Conservation (phyloP, 2,113 vertebrate species). For the Tupaia tana region DNA sequence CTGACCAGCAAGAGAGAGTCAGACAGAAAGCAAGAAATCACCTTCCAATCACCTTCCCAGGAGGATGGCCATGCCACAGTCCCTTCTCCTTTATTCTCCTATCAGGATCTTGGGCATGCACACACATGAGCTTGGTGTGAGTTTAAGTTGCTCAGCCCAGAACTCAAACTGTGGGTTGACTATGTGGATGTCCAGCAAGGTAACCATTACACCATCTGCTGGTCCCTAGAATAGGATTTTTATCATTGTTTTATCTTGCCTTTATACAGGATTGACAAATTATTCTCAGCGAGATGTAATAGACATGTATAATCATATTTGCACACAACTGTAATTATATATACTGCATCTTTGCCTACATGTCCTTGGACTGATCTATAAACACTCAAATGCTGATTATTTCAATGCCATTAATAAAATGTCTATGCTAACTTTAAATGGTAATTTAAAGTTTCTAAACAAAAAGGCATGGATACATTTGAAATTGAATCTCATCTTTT, state of each 20-base stretch:
- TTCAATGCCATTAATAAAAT: constrained; percentile 53
- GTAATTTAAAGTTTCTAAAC: constrained; percentile 67
- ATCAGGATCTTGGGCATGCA: too few relatives aligned
- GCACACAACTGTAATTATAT: neutral
- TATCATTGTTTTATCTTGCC: neutral
- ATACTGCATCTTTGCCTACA: constrained; percentile 28
- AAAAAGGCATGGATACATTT: constrained; percentile 61
- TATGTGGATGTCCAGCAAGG: too few relatives aligned
- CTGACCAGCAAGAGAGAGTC: too few relatives aligned
- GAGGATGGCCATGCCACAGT: too few relatives aligned
- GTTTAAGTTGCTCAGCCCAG: too few relatives aligned
- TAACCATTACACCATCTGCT: too few relatives aligned
- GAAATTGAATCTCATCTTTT: constrained; percentile 66
- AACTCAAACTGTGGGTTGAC: too few relatives aligned
- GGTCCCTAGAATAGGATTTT: neutral
- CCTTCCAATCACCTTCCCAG: too few relatives aligned
- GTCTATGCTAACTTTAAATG: constrained; percentile 61
- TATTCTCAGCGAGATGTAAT: neutral
- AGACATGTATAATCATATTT: constrained; percentile 4
- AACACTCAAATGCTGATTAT: constrained; percentile 43
- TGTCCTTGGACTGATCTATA: constrained; percentile 51
- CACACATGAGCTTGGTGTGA: too few relatives aligned
- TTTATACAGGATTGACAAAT: constrained; percentile 24
- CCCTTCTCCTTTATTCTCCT: too few relatives aligned
- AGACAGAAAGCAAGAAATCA: too few relatives aligned